Evolutionary conservation across 2,113 vertebrate species (phyloP), one percentile per base, ranked within the genome.

Genomic region (Prolemur simus): DNA sequence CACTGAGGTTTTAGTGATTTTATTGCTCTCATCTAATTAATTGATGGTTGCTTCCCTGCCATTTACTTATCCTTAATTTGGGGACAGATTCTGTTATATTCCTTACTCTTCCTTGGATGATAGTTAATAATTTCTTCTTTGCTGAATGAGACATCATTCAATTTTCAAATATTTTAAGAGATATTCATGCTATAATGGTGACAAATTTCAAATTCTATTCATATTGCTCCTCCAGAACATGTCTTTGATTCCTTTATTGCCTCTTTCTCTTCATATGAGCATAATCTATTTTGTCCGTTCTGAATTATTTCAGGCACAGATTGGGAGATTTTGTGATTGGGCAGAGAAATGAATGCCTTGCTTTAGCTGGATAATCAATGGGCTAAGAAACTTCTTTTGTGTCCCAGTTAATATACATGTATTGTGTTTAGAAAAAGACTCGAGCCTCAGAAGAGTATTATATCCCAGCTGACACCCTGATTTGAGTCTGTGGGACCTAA

Each of bases 61-160:
- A 49, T 83, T 93, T 77, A 10, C 74, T 95, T 78, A 32, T 54
- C 42, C 54, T 93, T 74, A 80, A 87, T 95, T 90, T 91, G 49
- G 39, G 71, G 54, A 39, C 64, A 95, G 15, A 60, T 66, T 96
- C n/a, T 89, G 56, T 82, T 85, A 32, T 15, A 89, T 27, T 76
- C 4, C 4, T 94, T 37, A 66, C 15, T 89, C 14, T 88, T 83
- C 34, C 47, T 83, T 87, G 81, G 29, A 71, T 13, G 3, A 39
- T 84, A 81, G 17, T 68, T 83, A 82, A 58, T 32, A 94, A 69
- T 3, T 71, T 91, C 5, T 47, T 95, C 39, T 81, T 83, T 87
- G 5, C 34, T 73, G 32, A 93, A 68, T 52, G n/a, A 95, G 49
- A 11, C 32, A 86, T 89, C 52, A 87, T 64, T 94, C 42, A 89